Evolutionary conservation across 1,140 invertebrate genomes (phyloP).

Genomic region (Drosophila parvula): DNA sequence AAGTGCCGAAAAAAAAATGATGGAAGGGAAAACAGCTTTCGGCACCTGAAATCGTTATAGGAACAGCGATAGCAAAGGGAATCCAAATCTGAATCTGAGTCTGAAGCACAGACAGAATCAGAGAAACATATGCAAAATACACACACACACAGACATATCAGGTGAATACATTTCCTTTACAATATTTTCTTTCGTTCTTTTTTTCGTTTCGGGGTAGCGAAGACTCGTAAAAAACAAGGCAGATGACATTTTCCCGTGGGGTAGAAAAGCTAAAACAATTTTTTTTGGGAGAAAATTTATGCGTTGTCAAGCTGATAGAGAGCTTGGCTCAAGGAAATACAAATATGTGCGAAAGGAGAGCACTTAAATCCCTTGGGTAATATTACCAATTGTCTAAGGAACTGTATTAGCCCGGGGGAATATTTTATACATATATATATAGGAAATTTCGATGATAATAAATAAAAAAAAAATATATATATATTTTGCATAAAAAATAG

Average conservation of each 20-base stretch:
- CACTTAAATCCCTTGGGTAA: slow-evolving; percentile 1
- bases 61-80: slow-evolving; percentile 14
- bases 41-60: slow-evolving; percentile 22
- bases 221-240: slow-evolving; percentile 2
- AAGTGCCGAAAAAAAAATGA: slow-evolving; percentile 9
- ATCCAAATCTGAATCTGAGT: slow-evolving; percentile 17
- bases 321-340: slow-evolving; percentile 12
- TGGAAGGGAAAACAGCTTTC: slow-evolving; percentile 33
- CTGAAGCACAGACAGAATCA: slow-evolving; percentile 4
- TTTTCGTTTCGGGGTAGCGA: background rate
- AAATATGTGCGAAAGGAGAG: background rate
- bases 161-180: slow-evolving; percentile 32
- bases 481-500: background rate
- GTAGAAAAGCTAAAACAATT: slow-evolving; percentile 23
- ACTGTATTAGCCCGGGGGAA: slow-evolving; percentile 8
- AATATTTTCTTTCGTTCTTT: slow-evolving; percentile 1
- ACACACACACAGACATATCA: slow-evolving; percentile 18
- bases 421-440: background rate
- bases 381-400: slow-evolving; percentile 12
- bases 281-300: slow-evolving; percentile 30
- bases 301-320: slow-evolving; percentile 43
- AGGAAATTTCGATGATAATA: background rate
- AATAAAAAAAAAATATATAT: background rate
- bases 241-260: slow-evolving; percentile 3
- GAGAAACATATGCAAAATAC: slow-evolving; percentile 50